phyloP scores from a whole-genome alignment of 2,113 vertebrate genomes.

The Dipodomys ordii region DNA sequence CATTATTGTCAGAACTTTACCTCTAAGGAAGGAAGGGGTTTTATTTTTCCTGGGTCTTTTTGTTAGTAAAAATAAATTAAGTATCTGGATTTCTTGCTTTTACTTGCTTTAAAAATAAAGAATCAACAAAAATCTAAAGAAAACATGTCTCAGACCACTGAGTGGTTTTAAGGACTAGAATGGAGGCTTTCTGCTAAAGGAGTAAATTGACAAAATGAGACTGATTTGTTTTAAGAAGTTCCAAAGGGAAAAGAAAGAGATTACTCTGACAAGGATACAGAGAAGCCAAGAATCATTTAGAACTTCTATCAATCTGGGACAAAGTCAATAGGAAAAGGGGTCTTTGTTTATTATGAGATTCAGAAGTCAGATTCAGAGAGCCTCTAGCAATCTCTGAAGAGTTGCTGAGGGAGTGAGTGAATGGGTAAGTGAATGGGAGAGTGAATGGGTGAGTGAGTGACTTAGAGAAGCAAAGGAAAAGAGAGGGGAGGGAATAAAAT shows the following conservation, averaged over 20 bases:
- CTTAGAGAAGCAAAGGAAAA: background rate
- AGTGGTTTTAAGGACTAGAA: constrained; percentile 53
- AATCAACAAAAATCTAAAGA: constrained; percentile 41
- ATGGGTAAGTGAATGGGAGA: background rate
- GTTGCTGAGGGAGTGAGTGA: background rate
- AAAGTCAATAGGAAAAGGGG: constrained; percentile 22
- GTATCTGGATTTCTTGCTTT: constrained; percentile 59
- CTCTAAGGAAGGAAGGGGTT: constrained; percentile 38
- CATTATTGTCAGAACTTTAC: constrained; percentile 7
- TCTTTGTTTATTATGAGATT: constrained; percentile 56
- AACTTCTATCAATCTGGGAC: background rate
- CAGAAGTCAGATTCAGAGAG: constrained; percentile 28
- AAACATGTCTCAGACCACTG: constrained; percentile 47
- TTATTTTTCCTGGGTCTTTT: background rate
- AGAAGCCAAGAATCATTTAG: constrained; percentile 63
- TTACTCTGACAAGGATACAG: constrained; percentile 3
- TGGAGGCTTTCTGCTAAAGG: constrained; percentile 48
- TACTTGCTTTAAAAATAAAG: constrained; percentile 67
- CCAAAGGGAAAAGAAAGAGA: constrained; percentile 53
- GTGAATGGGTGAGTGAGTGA: too few species aligned
- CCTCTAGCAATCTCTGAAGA: background rate
- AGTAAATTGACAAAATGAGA: constrained; percentile 37
- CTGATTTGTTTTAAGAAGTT: constrained; percentile 58
- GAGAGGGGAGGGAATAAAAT: rapidly evolving
- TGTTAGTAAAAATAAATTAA: constrained; percentile 63